Base-by-base conservation (phyloP, 2,888 invertebrate genomes). In the Spodoptera exigua region DNA sequence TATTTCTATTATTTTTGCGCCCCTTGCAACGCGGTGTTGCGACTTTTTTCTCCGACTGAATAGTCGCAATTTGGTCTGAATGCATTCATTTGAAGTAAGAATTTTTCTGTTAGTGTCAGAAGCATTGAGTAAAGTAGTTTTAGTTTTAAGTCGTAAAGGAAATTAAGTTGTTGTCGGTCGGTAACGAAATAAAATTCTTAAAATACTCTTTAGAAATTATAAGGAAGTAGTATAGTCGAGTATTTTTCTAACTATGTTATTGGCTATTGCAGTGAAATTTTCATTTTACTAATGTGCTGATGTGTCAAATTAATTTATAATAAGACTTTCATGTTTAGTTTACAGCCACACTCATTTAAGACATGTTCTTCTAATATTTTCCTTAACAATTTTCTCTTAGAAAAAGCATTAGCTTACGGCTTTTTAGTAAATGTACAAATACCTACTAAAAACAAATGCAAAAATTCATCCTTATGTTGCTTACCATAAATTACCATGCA, bases 1-100 rank as follows among this genome's bases (percentile, higher is more conserved):
- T 84, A 76, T 82, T 80, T 70, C 77, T 73, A 73, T 80, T 79
- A 73, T 76, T 77, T 81, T 76, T 79, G 70, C 61, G 37, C 48
- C 62, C 54, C 62, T 46, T 45, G 47, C 34, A 18, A 40, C 48
- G 46, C 59, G 35, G 53, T 52, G 54, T 62, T 64, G 60, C 56
- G 60, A 73, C 65, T 72, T 72, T 76, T 74, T 68, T 53, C 37
- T 39, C 13, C 66, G 63, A 58, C 53, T 66, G 65, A 68, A 70
- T 73, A 59, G 67, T 70, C 55, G 70, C 63, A 75, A 71, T 68
- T 76, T 65, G 36, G 40, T 12, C 10, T 61, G 40, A 64, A 70
- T 61, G 52, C 27, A 45, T 55, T 48, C 39, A 36, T 47, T 53
- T 34, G 32, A 17, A 21, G 9, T 55, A 40, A 55, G 58, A 66